Conservation (phyloP, 2,113 vertebrate genomes). For the Mesembrinibis cayennensis region DNA sequence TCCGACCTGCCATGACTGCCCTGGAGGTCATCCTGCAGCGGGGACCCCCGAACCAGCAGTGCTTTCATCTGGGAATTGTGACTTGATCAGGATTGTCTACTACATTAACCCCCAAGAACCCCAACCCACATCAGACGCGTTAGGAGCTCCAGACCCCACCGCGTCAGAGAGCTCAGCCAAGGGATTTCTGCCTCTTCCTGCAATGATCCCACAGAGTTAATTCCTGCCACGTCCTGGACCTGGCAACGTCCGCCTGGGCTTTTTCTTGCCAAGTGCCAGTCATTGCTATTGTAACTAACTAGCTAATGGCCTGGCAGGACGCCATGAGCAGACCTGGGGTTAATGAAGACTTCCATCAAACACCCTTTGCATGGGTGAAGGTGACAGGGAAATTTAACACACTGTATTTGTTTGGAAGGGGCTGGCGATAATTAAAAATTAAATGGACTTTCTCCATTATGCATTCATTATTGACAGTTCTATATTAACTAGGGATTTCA, state of each 20-base stretch:
- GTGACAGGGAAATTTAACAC: neutral
- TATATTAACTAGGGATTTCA: neutral
- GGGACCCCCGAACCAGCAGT: neutral
- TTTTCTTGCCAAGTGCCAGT: constrained; percentile 11
- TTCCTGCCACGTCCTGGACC: neutral
- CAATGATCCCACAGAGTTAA: neutral
- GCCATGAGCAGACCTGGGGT: neutral
- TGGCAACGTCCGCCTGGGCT: neutral
- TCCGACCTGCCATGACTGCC: neutral
- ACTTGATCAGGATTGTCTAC: too few species aligned
- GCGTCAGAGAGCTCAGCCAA: neutral
- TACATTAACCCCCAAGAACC: neutral
- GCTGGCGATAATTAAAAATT: constrained; percentile 25
- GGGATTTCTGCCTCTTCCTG: neutral
- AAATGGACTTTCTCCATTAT: constrained; percentile 9
- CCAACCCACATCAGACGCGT: rapidly evolving
- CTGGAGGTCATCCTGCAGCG: neutral
- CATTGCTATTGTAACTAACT: neutral
- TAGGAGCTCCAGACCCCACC: neutral
- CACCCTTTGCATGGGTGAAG: neutral
- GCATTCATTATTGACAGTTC: constrained; percentile 14
- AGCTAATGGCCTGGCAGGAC: neutral
- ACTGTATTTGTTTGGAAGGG: constrained; percentile 1
- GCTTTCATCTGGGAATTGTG: neutral
- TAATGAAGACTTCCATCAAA: constrained; percentile 21